Base-by-base conservation (phyloP, 2,113 vertebrate genomes). In the Oenanthe oenanthe region DNA sequence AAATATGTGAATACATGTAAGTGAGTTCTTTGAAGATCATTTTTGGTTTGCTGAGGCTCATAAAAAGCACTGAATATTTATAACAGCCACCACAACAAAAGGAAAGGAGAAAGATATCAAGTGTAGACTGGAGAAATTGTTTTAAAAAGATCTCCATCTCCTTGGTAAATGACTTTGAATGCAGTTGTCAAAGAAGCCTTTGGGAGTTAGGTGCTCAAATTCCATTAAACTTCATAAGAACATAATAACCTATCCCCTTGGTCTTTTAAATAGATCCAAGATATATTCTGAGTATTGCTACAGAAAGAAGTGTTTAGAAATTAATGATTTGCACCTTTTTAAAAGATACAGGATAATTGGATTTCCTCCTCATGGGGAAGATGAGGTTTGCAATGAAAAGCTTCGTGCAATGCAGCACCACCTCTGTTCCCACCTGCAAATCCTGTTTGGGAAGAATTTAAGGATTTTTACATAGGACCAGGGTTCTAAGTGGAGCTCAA, bases 61-160 rank as follows among this genome's bases (percentile, higher is more conserved):
- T 79, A 85, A 89, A 95, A 95, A 60, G 19, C 81, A 79, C 28
- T 45, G 93, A 79, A 77, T 93, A 94, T 92, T 96, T 95, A 88
- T 89, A 92, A 79, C 29, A 91, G 42, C 34, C 38, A 83, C 47
- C 48, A 82, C 58, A 91, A 85, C n/a, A 78, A 88, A 91, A 83
- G n/a, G n/a, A 78, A 81, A 74, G 66, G 80, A 88, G 78, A 53
- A 73, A 77, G 13, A 58, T 70, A 68, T 36, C 47, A 47, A 45
- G 29, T 60, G 63, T 47, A 92, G 72, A 63, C 88, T 63, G 63
- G 54, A 94, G 47, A 76, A 76, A 70, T 24, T 67, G 29, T 43
- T 91, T 72, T 15, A 58, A 79, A 87, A 89, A 68, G 11, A 60
- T 84, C n/a, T 71, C 77, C 5, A 36, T 53, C 63, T 88, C 85